Evolutionary conservation across 2,113 vertebrate species (phyloP), one percentile per base, ranked within the genome.

Genomic region (Lagopus leucura): DNA sequence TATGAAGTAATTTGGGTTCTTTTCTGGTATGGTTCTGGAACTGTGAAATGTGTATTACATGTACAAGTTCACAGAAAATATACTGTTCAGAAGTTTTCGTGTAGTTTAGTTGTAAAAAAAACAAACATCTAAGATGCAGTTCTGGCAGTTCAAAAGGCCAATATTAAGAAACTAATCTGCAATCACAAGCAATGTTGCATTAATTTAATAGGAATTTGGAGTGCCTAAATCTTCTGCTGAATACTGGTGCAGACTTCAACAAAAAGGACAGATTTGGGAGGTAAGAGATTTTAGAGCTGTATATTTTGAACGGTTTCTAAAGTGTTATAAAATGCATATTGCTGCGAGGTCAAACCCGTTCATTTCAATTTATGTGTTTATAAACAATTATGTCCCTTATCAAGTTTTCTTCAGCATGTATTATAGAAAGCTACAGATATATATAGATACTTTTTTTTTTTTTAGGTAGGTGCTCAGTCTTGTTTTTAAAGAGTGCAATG

Each of bases 191-290:
- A 92, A 82, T 52, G 55, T 14, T 84, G 40, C 64, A 77, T 96
- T 95, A 48, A 66, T 92, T 94, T 81, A 77, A 58, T 97, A 99
- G 99, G 95, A 99, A 99, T 97, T 98, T 99, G 97, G 99, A 99
- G 97, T 99, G 99, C 98, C 98, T 99, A 94, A 99, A 99, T 97
- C 98, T 99, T 94, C 98, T 99, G 91, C 98, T 99, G 85, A 99
- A 99, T 97, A 99, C 98, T 67, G 99, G 99, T 92, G 98, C 99
- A 84, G 99, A 99, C 96, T 99, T 99, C 96, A 99, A 99, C 92
- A 99, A 98, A 97, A 99, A 99, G 96, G 99, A 99, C 97, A 98
- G 98, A 97, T 99, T 99, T 98, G 99, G 99, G 95, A 99, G 99
- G 99, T 99, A 98, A 96, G 98, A 71, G 28, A 30, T 32, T 90